A percentile compares a stretch with the other conserved stretches of the same genome.
Evolutionary conservation across 2,888 invertebrate genomes (phyloP).

Genomic region (Hermaeophaga mercurialis): DNA sequence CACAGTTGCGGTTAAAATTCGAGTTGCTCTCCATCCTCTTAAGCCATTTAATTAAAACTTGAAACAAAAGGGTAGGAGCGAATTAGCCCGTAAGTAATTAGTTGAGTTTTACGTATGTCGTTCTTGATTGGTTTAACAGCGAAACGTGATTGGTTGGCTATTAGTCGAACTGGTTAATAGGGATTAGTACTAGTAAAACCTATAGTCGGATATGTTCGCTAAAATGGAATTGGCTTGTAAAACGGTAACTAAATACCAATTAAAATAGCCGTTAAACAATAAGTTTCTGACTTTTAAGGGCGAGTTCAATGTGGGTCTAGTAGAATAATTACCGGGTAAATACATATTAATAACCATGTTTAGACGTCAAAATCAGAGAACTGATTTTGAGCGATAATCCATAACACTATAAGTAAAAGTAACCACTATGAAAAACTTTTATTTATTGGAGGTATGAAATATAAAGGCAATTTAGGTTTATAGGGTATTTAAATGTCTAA

Average conservation of each 20-base stretch:
- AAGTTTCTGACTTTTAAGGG: no score
- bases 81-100: conserved; percentile 33
- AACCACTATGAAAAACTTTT: no score
- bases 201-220: conserved; percentile 26
- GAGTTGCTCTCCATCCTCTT: conserved; percentile 25
- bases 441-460: no score
- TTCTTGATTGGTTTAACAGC: conserved; percentile 34
- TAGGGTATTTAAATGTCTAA: no score
- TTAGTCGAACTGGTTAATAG: conserved; percentile 33
- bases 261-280: conserved; percentile 21
- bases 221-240: conserved; percentile 28
- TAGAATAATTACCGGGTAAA: no score
- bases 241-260: conserved; percentile 27
- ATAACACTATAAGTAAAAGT: no score
- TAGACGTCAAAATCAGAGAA: no score
- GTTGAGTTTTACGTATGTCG: conserved; percentile 35
- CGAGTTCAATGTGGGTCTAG: no score
- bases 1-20: conserved; percentile 30
- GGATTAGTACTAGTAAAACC: conserved; percentile 32
- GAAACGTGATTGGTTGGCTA: conserved; percentile 36
- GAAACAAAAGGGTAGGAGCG: conserved; percentile 31
- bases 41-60: conserved; percentile 34
- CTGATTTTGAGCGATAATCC: no score
- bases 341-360: no score
- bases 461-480: no score